A percentile compares a stretch with the other conserved stretches of the same genome.
Evolutionary conservation across 2,888 invertebrate genomes (phyloP).

Genomic region (Nezara viridula): DNA sequence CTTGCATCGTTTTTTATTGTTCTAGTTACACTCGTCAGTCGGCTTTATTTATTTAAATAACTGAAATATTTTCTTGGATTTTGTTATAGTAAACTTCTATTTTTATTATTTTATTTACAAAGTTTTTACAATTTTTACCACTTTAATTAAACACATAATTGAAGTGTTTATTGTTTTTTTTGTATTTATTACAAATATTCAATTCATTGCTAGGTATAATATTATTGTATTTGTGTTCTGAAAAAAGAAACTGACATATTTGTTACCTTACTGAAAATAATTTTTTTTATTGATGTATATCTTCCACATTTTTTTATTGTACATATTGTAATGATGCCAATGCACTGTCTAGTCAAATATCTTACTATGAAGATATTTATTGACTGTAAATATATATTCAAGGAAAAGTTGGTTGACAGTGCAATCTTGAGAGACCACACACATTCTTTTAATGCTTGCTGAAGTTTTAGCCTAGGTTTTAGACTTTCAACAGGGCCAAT

Average conservation of each 20-base stretch:
- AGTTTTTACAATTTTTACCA: neutral
- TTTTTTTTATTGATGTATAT: neutral
- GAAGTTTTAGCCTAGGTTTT: no score
- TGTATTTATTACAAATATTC: neutral
- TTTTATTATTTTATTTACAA: neutral
- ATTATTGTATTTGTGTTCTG: neutral
- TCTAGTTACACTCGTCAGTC: neutral
- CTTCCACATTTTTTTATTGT: neutral
- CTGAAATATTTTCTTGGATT: neutral
- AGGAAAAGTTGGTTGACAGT: no score
- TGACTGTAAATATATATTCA: no score
- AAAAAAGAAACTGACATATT: neutral
- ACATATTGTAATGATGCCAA: neutral
- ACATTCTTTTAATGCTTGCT: no score
- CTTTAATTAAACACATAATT: neutral
- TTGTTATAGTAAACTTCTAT: neutral
- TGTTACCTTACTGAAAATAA: neutral
- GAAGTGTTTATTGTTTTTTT: neutral
- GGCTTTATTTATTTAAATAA: neutral
- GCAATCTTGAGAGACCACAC: no score
- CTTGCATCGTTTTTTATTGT: neutral
- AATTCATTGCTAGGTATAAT: neutral
- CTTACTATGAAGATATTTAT: neutral
- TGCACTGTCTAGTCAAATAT: constrained; percentile 3
- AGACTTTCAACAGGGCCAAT: no score